phyloP scores from a whole-genome alignment of 2,888 invertebrate species.

The Xanthorhoe designata region DNA sequence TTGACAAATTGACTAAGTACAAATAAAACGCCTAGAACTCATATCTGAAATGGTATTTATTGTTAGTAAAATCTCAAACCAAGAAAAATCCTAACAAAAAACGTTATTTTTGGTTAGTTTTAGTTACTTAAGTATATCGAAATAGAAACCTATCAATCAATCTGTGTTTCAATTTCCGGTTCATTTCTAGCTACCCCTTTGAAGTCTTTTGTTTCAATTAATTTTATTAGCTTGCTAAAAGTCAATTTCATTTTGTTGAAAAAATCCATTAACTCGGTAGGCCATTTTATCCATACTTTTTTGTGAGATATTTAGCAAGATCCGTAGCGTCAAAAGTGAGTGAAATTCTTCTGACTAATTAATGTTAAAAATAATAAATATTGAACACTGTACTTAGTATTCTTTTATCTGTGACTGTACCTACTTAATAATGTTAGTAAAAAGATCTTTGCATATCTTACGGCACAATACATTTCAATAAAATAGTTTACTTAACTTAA shows the following conservation, averaged over 20 bases:
- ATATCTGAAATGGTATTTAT: no score
- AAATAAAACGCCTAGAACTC: no score
- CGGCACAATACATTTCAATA: neutral
- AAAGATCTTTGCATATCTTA: no score
- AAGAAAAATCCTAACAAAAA: neutral
- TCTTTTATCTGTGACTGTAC: no score
- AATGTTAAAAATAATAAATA: no score
- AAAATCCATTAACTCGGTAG: neutral
- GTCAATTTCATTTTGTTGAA: constrained; percentile 7
- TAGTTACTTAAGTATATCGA: neutral
- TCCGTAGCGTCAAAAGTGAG: no score
- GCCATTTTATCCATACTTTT: neutral
- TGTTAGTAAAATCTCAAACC: no score
- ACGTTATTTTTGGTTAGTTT: neutral
- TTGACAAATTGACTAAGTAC: no score
- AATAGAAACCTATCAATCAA: constrained; percentile 16
- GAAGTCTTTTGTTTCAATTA: constrained; percentile 31
- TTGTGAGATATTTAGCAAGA: no score
- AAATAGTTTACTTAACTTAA: neutral
- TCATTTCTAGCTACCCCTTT: constrained; percentile 13
- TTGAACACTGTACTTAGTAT: no score
- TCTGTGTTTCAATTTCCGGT: constrained; percentile 35
- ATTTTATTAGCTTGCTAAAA: constrained; percentile 25
- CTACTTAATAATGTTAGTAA: no score
- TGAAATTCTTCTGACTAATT: no score